These are phyloP conservation scores for Echinometra lucunter DNA, from an alignment of 53 echinoderm and acorn worm species.

Conservation along the genomic window DNA sequence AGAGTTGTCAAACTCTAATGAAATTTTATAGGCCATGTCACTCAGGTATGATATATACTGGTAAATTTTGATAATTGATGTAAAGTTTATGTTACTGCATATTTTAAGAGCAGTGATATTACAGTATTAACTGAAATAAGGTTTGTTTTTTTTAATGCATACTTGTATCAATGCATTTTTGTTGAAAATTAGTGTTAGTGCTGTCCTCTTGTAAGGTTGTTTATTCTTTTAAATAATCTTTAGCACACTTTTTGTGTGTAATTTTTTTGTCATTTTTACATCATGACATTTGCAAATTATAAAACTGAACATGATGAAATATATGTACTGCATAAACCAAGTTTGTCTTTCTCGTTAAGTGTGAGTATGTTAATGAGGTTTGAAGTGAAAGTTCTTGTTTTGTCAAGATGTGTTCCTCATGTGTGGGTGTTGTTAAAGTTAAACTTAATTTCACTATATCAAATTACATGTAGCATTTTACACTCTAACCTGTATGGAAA, in stretches of 20 bases:
- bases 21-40: background rate
- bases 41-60: background rate
- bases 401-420: background rate
- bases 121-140: background rate
- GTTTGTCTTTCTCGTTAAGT: background rate
- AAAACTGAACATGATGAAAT: background rate
- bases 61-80: no score
- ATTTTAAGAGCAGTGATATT: background rate
- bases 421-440: no score
- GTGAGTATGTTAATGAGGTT: background rate
- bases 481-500: no score
- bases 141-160: background rate
- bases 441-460: no score
- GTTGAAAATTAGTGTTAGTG: background rate
- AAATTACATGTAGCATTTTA: no score
- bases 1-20: background rate
- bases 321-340: background rate
- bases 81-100: no score
- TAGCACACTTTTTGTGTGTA: background rate
- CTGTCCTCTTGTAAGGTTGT: background rate
- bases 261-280: background rate
- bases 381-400: background rate
- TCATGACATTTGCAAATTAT: background rate
- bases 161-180: background rate
- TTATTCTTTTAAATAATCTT: background rate